These are phyloP conservation scores for Epirrita christyi DNA, from an alignment of 2,888 invertebrate genomes.

Conservation along the genomic window DNA sequence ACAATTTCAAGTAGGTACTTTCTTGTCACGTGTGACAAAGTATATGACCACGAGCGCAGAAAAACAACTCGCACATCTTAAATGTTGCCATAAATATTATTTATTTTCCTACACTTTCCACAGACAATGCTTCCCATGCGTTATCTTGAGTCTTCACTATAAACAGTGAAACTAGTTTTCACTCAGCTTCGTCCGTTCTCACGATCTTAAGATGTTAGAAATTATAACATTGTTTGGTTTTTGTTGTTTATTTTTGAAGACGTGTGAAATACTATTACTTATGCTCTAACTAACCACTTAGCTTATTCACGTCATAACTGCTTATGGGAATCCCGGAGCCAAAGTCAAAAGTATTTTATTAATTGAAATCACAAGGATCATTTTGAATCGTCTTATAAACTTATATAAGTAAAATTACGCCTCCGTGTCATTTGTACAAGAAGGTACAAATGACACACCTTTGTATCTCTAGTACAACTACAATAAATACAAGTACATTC, in stretches of 20 bases:
- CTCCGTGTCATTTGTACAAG: too few relatives aligned
- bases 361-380: too few relatives aligned
- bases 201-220: constrained; percentile 68
- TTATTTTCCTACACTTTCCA: constrained; percentile 56
- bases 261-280: constrained; percentile 29
- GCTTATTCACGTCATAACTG: too few relatives aligned
- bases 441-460: too few relatives aligned
- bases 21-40: neutral
- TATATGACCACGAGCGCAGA: neutral
- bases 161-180: constrained; percentile 74
- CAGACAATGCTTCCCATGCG: constrained; percentile 62
- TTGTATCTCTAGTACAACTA: too few relatives aligned
- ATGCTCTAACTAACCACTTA: too few relatives aligned
- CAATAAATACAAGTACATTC: too few relatives aligned
- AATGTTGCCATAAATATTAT: constrained; percentile 30
- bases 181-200: constrained; percentile 50
- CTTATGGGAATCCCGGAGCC: too few relatives aligned
- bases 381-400: too few relatives aligned
- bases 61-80: neutral
- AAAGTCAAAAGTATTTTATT: too few relatives aligned
- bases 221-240: constrained; percentile 47
- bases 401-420: too few relatives aligned
- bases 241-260: constrained; percentile 39
- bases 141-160: constrained; percentile 53
- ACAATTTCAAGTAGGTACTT: too few relatives aligned